Evolutionary conservation across 2,113 vertebrate genomes (phyloP), one percentile per base, ranked within the genome.

Genomic region (Callipepla squamata): DNA sequence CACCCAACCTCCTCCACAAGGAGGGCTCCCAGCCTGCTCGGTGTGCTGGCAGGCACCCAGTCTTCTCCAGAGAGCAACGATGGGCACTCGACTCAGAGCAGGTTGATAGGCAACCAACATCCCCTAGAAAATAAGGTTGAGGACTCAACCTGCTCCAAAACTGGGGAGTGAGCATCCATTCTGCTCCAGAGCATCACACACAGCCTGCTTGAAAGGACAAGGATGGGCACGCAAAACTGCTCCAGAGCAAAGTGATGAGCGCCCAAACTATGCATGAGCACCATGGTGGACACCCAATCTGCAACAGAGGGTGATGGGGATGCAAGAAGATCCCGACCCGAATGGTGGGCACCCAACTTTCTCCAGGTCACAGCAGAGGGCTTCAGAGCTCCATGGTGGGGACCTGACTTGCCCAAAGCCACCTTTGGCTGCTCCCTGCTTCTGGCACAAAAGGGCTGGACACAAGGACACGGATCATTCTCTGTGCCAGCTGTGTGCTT

Each of bases 401-500:
- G 34, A n/a, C 22, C 22, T 2, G 1, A 59, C 4, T 15, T 36
- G 45, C 45, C 32, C 48, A 55, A 30, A 55, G 51, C 51, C 20
- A 21, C 25, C n/a, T 45, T 57, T 18, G 30, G 50, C 25, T 62
- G 42, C 74, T 65, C 57, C 57, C 3, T 1, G 2, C 57, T 55
- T 0, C 0, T 22, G 67, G 48, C 28, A 73, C 32, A 34, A n/a
- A 25, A 32, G 45, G 36, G n/a, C 32, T 75, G 40, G 5, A 11
- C 45, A 25, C 59, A 8, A 17, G 55, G 22, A 69, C 32, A 73
- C 34, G 40, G 57, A 12, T 8, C 30, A 1, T 8, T 45, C 19
- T 53, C n/a, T 23, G 26, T 34, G 40, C 3, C 12, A 48, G 34
- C n/a, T 6, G 18, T n/a, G 30, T 9, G 4, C 69, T 36, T 65